These are phyloP conservation scores for Drosophila seguyi DNA, from an alignment of 1,140 invertebrate species.

Conservation along the genomic window DNA sequence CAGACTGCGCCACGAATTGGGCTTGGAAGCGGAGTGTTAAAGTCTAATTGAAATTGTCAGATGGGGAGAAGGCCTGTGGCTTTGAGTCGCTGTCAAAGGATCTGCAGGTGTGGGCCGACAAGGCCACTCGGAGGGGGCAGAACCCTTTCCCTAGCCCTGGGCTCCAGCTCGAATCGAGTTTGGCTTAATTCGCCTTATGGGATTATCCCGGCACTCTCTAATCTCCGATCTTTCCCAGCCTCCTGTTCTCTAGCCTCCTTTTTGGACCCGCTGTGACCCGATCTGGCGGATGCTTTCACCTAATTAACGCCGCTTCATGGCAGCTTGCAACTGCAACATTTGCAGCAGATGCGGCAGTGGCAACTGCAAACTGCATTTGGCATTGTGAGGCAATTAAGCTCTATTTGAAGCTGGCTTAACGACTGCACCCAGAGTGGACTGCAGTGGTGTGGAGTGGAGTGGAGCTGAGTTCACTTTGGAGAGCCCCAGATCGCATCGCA, in stretches of 20 bases:
- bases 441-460: constrained; percentile 10
- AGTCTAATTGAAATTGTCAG: constrained; percentile 81
- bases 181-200: not conserved
- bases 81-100: constrained; percentile 3
- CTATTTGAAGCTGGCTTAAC: constrained; percentile 54
- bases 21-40: constrained; percentile 61
- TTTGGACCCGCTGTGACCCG: constrained; percentile 28
- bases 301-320: constrained; percentile 73
- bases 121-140: not conserved
- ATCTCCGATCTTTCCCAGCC: constrained; percentile 13
- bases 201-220: constrained; percentile 4
- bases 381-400: constrained; percentile 74
- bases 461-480: constrained; percentile 22
- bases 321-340: constrained; percentile 18
- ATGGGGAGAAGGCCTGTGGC: constrained; percentile 19
- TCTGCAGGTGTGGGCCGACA: constrained; percentile 10
- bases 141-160: no score
- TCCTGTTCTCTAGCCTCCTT: constrained; percentile 10
- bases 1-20: not conserved
- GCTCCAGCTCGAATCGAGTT: no score
- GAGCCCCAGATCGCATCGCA: constrained; percentile 12
- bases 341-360: constrained; percentile 17
- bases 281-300: constrained; percentile 71
- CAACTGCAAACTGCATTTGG: constrained; percentile 63
- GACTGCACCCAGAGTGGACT: constrained; percentile 47